Conservation (phyloP, 2,888 invertebrate genomes). For the Cataglyphis cursor region DNA sequence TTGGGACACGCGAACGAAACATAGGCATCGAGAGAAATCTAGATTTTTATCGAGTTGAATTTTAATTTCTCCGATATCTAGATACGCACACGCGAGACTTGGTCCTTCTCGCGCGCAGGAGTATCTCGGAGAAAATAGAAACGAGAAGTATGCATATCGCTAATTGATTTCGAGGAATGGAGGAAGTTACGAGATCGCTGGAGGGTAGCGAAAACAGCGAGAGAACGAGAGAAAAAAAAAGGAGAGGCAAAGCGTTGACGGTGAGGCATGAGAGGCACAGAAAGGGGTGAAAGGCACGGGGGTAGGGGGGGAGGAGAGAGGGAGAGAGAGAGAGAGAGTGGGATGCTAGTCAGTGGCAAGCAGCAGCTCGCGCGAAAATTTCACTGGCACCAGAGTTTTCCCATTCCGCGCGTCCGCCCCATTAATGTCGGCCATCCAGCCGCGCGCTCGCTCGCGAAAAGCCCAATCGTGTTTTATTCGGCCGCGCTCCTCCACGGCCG, state of each 20-base stretch:
- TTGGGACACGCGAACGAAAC: background rate
- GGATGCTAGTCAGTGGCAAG: conserved; percentile 45
- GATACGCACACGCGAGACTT: too few relatives aligned
- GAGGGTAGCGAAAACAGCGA: conserved; percentile 21
- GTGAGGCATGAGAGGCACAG: background rate
- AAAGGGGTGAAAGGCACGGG: background rate
- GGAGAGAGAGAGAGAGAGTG: background rate
- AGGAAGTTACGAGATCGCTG: background rate
- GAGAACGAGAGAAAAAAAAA: background rate
- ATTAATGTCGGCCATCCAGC: conserved; percentile 70
- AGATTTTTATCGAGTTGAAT: background rate
- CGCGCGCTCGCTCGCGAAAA: conserved; percentile 65
- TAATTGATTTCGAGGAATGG: conserved; percentile 32
- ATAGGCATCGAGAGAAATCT: background rate
- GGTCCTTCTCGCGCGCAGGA: too few relatives aligned
- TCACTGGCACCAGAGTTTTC: conserved; percentile 57
- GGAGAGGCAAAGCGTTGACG: conserved; percentile 30
- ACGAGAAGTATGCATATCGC: background rate
- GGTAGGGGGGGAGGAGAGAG: conserved; percentile 13
- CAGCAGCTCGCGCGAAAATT: conserved; percentile 60
- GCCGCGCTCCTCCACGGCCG: conserved; percentile 49
- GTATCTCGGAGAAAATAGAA: background rate
- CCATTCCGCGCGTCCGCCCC: conserved; percentile 62
- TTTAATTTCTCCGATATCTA: background rate
- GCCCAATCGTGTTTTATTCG: conserved; percentile 76